Percentiles rank a stretch among this genome's conserved stretches.
phyloP scores from a whole-genome alignment of 1,140 invertebrate genomes.

The Drosophila murphyi region DNA sequence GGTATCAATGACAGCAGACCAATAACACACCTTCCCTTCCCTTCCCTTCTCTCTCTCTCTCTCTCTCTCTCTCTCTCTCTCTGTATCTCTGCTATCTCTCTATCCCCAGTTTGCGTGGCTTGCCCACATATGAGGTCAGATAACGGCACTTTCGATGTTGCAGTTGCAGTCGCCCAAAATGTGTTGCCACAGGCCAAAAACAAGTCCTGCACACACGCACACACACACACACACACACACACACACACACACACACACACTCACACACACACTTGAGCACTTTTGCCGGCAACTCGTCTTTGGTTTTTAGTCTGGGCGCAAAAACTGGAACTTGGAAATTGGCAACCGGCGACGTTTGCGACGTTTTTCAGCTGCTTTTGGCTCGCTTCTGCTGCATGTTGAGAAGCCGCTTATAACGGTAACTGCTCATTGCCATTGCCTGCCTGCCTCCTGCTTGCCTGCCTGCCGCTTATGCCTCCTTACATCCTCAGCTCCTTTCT shows the following conservation, averaged over 20 bases:
- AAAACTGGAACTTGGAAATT: conserved; percentile 19
- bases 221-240: too few relatives aligned
- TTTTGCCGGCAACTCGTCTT: conserved; percentile 25
- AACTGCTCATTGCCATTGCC: conserved; percentile 43
- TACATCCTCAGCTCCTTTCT: too few relatives aligned
- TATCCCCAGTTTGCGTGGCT: conserved; percentile 25
- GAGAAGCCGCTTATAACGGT: conserved; percentile 43
- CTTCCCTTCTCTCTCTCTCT: background rate
- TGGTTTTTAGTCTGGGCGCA: conserved; percentile 18
- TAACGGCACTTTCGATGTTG: conserved; percentile 56
- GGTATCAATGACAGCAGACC: conserved; percentile 62
- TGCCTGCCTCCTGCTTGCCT: conserved; percentile 1
- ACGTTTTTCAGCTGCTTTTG: conserved; percentile 29
- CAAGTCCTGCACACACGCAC: conserved; percentile 53
- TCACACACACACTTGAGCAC: background rate
- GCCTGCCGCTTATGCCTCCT: conserved; percentile 1
- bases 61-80: background rate
- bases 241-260: conserved; percentile 14
- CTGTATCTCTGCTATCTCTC: background rate
- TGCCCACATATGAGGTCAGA: conserved; percentile 74
- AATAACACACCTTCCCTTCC: background rate
- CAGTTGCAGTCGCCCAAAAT: conserved; percentile 31
- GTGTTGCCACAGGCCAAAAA: conserved; percentile 62
- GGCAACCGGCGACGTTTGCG: background rate
- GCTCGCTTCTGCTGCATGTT: conserved; percentile 22